phyloP scores from a whole-genome alignment of 1,140 invertebrate species.

The Thalassaphorura encarpata region DNA sequence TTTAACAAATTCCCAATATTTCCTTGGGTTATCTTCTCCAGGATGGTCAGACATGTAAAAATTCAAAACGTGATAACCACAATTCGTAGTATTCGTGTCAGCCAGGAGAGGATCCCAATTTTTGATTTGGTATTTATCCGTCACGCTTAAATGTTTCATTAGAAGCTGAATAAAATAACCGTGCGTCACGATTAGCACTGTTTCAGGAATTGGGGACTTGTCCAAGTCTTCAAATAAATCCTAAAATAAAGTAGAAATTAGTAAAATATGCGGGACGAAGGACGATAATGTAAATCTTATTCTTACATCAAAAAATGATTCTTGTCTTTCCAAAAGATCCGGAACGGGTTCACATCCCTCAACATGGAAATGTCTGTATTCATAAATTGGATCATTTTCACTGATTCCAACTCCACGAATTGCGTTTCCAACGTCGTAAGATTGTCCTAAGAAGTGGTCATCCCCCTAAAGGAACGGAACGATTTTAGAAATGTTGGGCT shows the following conservation, averaged over 20 bases:
- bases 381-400: background rate
- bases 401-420: background rate
- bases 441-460: background rate
- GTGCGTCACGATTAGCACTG: background rate
- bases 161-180: background rate
- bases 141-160: background rate
- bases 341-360: background rate
- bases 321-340: background rate
- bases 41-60: background rate
- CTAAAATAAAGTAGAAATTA: background rate
- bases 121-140: background rate
- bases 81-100: background rate
- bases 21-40: background rate
- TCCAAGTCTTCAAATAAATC: background rate
- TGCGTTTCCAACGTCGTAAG: background rate
- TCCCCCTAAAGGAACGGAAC: background rate
- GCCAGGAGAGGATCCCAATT: background rate
- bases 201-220: background rate
- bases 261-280: background rate
- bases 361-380: background rate
- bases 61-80: background rate
- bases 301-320: conserved; percentile 4
- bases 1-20: background rate
- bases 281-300: background rate
- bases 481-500: background rate